Evolutionary conservation across 2,797 vertebrate genomes (phyloP).

Genomic region (Sebastolobus altivelis): DNA sequence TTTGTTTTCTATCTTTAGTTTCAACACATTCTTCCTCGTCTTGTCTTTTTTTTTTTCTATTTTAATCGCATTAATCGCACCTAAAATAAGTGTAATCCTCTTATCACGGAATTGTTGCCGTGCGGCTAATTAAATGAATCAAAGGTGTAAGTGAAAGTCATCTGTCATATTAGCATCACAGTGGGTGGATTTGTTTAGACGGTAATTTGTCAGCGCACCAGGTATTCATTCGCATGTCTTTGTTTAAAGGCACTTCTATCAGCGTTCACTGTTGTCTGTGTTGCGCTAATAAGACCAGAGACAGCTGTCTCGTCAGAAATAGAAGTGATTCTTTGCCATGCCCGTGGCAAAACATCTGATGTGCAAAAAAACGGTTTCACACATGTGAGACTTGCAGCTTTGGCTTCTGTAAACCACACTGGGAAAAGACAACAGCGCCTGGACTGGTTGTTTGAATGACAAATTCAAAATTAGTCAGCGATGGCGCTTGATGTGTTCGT

Average conservation of each 20-base stretch:
- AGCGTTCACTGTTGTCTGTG: not conserved
- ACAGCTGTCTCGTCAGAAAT: slow-evolving; percentile 38
- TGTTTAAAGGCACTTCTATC: slow-evolving; percentile 15
- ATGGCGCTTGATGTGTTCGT: slow-evolving; percentile 5
- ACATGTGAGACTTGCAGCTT: slow-evolving; percentile 37
- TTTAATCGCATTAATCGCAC: not conserved
- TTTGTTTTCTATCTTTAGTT: not conserved
- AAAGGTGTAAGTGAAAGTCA: slow-evolving; percentile 4
- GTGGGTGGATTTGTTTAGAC: slow-evolving; percentile 15
- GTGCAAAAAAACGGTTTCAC: slow-evolving; percentile 30
- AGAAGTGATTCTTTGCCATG: slow-evolving; percentile 16
- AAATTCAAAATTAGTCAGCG: slow-evolving; percentile 10
- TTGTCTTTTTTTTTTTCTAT: not conserved
- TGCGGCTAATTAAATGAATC: slow-evolving; percentile 5
- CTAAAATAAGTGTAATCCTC: not conserved
- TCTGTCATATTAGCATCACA: slow-evolving; percentile 14
- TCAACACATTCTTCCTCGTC: not conserved
- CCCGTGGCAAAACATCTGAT: slow-evolving; percentile 62
- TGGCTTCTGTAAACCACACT: slow-evolving; percentile 15
- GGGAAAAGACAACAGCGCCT: not conserved
- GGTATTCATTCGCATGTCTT: slow-evolving; percentile 10
- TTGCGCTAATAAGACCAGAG: slow-evolving; percentile 35
- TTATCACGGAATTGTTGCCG: not conserved
- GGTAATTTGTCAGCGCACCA: slow-evolving; percentile 21
- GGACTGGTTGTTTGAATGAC: slow-evolving; percentile 3